Percentiles rank a stretch among this genome's conserved stretches.
phyloP scores from a whole-genome alignment of 2,888 invertebrate species.

The Drosophila hawaiiensis region DNA sequence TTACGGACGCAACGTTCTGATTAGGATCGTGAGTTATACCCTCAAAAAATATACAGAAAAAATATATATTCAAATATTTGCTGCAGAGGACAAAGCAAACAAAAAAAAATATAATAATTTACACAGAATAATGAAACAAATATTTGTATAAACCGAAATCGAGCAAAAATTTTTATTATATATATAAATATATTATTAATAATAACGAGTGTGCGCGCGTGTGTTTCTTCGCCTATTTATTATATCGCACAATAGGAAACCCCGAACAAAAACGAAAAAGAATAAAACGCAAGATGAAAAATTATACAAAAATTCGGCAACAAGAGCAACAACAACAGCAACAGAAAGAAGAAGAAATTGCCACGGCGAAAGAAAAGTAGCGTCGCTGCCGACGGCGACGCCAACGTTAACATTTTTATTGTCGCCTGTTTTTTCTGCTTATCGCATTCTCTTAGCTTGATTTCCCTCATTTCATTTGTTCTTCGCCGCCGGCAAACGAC shows the following conservation, averaged over 20 bases:
- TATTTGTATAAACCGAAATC: slow-evolving; percentile 65
- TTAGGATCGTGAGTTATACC: slow-evolving; percentile 74
- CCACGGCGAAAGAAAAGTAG: slow-evolving; percentile 60
- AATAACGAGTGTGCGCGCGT: slow-evolving; percentile 70
- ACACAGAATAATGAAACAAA: slow-evolving; percentile 38
- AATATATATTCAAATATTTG: slow-evolving; percentile 23
- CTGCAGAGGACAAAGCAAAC: slow-evolving; percentile 39
- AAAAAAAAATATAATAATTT: slow-evolving; percentile 11
- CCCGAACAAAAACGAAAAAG: slow-evolving; percentile 33
- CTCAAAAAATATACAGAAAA: slow-evolving; percentile 29
- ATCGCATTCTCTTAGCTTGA: slow-evolving; percentile 24
- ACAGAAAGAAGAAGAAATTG: slow-evolving; percentile 62
- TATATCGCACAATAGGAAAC: slow-evolving; percentile 73
- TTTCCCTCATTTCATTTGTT: slow-evolving; percentile 52
- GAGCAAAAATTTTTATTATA: slow-evolving; percentile 45
- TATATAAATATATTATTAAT: slow-evolving; percentile 31
- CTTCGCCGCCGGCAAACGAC: slow-evolving; percentile 60
- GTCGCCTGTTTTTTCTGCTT: slow-evolving; percentile 35
- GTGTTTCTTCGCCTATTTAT: slow-evolving; percentile 73
- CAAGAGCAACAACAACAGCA: slow-evolving; percentile 43
- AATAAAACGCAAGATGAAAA: slow-evolving; percentile 48
- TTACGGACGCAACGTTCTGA: slow-evolving; percentile 79
- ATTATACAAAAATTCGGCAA: slow-evolving; percentile 67
- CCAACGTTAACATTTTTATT: slow-evolving; percentile 40
- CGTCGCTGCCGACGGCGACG: slow-evolving; percentile 40